These are phyloP conservation scores for Pseudobourletiella spinata DNA, from an alignment of 1,140 invertebrate genomes.

Conservation along the genomic window DNA sequence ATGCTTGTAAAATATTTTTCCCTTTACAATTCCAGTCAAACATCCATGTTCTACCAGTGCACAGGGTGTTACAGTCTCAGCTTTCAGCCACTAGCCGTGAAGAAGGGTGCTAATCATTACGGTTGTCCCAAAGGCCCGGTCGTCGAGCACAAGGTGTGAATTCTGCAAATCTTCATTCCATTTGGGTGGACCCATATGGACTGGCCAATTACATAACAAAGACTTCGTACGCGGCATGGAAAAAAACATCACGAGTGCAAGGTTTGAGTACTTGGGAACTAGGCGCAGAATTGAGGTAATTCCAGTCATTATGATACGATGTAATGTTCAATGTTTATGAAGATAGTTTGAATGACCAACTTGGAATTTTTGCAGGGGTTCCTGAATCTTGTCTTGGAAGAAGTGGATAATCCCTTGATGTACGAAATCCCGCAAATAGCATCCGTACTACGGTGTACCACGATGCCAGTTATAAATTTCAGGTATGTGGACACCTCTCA, in stretches of 20 bases:
- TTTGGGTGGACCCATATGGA: constrained; percentile 92
- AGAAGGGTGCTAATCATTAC: constrained; percentile 47
- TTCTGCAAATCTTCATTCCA: constrained; percentile 67
- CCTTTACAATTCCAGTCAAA: constrained; percentile 53
- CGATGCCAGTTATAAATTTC: constrained; percentile 11
- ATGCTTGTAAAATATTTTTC: background rate
- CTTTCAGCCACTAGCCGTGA: constrained; percentile 64
- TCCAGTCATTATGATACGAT: too few relatives aligned
- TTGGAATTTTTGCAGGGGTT: constrained; percentile 18
- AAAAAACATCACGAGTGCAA: constrained; percentile 36
- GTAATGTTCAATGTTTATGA: too few relatives aligned
- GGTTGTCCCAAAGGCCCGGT: constrained; percentile 56
- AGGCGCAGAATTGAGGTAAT: constrained; percentile 23
- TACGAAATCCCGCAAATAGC: constrained; percentile 61
- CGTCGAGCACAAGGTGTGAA: constrained; percentile 56
- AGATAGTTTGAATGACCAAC: background rate
- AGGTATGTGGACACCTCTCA: constrained; percentile 8
- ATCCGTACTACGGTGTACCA: constrained; percentile 49
- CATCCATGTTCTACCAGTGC: constrained; percentile 80
- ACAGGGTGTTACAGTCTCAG: constrained; percentile 70
- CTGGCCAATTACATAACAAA: constrained; percentile 67
- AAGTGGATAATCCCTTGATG: constrained; percentile 73
- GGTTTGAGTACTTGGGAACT: constrained; percentile 31
- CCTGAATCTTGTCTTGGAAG: constrained; percentile 40
- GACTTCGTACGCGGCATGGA: constrained; percentile 60